Evolutionary conservation across 2,888 invertebrate genomes (phyloP), one percentile per base, ranked within the genome.

Genomic region (Plutella xylostella): DNA sequence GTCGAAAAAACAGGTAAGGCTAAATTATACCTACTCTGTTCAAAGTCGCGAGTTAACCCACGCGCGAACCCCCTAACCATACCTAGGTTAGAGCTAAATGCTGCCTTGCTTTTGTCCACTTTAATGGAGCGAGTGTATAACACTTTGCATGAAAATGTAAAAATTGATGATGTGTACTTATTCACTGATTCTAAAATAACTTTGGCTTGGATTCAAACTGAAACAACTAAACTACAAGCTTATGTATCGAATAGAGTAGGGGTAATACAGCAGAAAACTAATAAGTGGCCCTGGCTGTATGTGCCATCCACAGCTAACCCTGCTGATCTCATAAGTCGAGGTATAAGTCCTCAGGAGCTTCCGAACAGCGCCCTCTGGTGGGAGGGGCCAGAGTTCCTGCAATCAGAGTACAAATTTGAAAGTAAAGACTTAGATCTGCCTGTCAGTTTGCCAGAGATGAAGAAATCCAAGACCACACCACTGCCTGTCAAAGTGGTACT

Each of bases 181-280:
- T 53, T 42, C 42, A 45, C 45, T 4, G 56, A 55, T 25, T 56
- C 55, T 3, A 42, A 52, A 44, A 53, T 54, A 15, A 50, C 49
- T n/a, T 38, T 56, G 18, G 49, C 54, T 15, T 55, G 55, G 55
- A 19, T 55, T 2, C 37, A 44, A 9, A 51, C 44, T 11, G 42
- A 52, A 3, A 17, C 41, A 12, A 30, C 15, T 12, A 51, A 44
- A 9, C 38, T 54, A 1, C 43, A 48, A n/a, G 43, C 49, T 15
- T 53, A 55, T 45, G 53, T 52, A 6, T 47, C 50, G 6, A 54
- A 54, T 25, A 51, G 53, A 37, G 52, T 57, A 17, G 45, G 42
- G n/a, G 33, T 35, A 9, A 51, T 55, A 15, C 12, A 7, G 7
- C 17, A 48, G 15, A 25, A 43, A n/a, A 50, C 50, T 18, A 9